Conservation (phyloP, 1,140 invertebrate species). For the Caenorhabditis brenneri region DNA sequence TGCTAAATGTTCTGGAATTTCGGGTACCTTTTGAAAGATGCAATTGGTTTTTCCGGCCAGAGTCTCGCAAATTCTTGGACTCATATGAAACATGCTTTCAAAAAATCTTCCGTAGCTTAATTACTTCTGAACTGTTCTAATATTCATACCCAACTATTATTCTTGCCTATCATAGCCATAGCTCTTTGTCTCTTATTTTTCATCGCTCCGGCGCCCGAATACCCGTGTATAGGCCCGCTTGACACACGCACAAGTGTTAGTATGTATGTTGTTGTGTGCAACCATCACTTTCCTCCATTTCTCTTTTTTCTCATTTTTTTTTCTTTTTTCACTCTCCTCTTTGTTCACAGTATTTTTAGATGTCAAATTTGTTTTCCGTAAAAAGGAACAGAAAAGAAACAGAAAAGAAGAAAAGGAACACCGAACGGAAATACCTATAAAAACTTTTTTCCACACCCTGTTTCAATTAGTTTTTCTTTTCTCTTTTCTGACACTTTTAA, state of each 20-base stretch:
- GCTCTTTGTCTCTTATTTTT: background rate
- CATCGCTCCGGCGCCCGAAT: background rate
- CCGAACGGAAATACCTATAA: background rate
- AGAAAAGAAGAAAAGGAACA: background rate
- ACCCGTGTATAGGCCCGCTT: slow-evolving; percentile 19
- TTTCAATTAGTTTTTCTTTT: background rate
- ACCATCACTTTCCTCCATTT: slow-evolving; percentile 17
- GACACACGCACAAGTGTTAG: slow-evolving; percentile 25
- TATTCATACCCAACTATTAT: no score
- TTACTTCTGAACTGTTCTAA: no score
- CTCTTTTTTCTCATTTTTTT: background rate
- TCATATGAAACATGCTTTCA: no score
- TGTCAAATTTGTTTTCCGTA: background rate
- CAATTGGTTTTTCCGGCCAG: no score
- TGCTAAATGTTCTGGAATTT: no score
- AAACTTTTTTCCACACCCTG: background rate
- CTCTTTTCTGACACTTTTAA: background rate
- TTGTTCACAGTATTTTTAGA: background rate
- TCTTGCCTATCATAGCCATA: no score
- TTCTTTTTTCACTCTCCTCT: background rate
- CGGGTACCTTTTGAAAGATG: background rate
- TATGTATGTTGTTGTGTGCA: slow-evolving; percentile 41
- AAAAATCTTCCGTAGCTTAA: no score
- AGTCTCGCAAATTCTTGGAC: no score
- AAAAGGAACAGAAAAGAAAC: background rate